Evolutionary conservation across 2,888 invertebrate species (phyloP).

Genomic region (Spisula subtruncata): DNA sequence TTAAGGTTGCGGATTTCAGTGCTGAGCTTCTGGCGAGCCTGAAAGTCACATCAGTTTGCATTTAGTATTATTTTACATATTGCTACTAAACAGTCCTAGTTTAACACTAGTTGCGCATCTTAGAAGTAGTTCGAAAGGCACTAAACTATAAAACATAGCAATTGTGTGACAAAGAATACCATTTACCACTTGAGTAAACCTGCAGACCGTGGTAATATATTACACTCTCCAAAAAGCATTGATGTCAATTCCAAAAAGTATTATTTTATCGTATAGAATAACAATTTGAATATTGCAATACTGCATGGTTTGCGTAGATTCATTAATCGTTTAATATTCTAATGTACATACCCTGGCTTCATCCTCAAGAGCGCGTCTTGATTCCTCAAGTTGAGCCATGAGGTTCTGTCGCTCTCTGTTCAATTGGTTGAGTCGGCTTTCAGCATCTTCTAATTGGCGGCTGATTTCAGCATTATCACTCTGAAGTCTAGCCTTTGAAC

Average conservation of each 20-base stretch:
- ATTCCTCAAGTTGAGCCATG: slow-evolving; percentile 98
- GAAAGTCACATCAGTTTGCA: background rate
- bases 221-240: no score
- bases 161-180: background rate
- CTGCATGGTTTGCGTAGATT: background rate
- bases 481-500: slow-evolving; percentile 96
- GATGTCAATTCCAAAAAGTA: no score
- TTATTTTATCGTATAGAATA: no score
- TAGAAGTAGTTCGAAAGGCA: no score
- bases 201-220: no score
- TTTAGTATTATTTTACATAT: background rate
- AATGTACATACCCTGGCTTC: slow-evolving; percentile 90
- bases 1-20: slow-evolving; percentile 98
- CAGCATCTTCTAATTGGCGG: slow-evolving; percentile 99
- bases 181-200: background rate
- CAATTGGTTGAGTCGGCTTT: slow-evolving; percentile 97
- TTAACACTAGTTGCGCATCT: no score
- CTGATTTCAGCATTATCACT: slow-evolving; percentile 98
- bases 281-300: no score
- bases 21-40: slow-evolving; percentile 84
- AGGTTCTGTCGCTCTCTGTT: slow-evolving; percentile 97
- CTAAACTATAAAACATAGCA: background rate
- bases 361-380: slow-evolving; percentile 98
- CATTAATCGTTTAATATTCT: background rate
- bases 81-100: no score